Percentiles rank a stretch among this genome's conserved stretches.
These are phyloP conservation scores for Platichthys flesus DNA, from an alignment of 2,113 vertebrate genomes.

Conservation along the genomic window DNA sequence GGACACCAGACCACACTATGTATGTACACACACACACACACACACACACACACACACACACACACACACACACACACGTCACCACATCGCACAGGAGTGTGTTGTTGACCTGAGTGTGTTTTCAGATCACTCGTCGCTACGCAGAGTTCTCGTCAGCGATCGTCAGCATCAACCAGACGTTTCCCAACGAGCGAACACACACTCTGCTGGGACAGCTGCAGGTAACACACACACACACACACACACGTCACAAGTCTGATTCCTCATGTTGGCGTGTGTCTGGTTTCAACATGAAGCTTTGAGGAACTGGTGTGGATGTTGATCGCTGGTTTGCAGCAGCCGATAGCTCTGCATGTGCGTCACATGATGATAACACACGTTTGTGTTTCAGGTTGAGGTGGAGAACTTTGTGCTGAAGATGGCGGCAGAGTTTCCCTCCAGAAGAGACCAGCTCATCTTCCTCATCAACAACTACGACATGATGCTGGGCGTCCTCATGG, in stretches of 20 bases:
- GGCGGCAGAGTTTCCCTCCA: slow-evolving; percentile 93
- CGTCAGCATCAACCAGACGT: slow-evolving; percentile 94
- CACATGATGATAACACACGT: no score
- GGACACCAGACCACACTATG: slow-evolving; percentile 92
- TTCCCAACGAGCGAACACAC: slow-evolving; percentile 88
- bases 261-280: no score
- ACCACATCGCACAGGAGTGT: not conserved
- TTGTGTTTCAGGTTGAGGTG: slow-evolving; percentile 85
- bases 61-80: not conserved
- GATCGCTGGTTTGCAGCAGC: no score
- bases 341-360: no score
- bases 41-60: slow-evolving; percentile 59
- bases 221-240: slow-evolving; percentile 70
- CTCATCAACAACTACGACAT: slow-evolving; percentile 98
- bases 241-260: not conserved
- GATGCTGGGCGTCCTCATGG: slow-evolving; percentile 93
- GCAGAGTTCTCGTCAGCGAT: slow-evolving; percentile 93
- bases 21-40: slow-evolving; percentile 50
- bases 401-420: slow-evolving; percentile 95
- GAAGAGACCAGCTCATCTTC: slow-evolving; percentile 93
- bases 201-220: slow-evolving; percentile 89
- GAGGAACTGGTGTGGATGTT: no score
- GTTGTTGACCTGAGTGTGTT: not conserved
- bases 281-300: no score
- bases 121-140: slow-evolving; percentile 90